These are phyloP conservation scores for Anhinga anhinga DNA, from an alignment of 2,113 vertebrate species.

Conservation along the genomic window DNA sequence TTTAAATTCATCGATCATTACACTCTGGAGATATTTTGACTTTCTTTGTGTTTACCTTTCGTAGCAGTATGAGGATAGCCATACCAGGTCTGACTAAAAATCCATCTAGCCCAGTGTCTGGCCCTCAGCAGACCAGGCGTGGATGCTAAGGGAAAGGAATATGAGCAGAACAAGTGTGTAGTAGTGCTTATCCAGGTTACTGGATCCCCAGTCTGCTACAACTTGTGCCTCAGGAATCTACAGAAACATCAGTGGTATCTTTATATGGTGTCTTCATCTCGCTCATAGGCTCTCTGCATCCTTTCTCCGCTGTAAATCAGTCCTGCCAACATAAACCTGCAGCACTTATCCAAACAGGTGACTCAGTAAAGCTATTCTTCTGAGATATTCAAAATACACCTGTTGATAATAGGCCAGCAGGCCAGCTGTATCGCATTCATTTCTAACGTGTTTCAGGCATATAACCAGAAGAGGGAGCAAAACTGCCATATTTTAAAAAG, in stretches of 20 bases:
- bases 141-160: not conserved
- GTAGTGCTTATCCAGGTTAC: not conserved
- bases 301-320: not conserved
- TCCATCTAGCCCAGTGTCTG: not conserved
- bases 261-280: not conserved
- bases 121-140: not conserved
- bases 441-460: not conserved
- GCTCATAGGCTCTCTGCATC: not conserved
- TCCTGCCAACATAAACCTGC: not conserved
- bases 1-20: not conserved
- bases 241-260: not conserved
- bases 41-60: not conserved
- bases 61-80: not conserved
- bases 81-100: not conserved
- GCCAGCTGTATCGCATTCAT: accelerated
- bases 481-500: constrained; percentile 23
- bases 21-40: not conserved
- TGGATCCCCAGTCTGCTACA: not conserved
- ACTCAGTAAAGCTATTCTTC: not conserved
- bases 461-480: constrained; percentile 83
- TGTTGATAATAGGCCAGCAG: accelerated
- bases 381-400: accelerated
- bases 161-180: not conserved
- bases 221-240: not conserved
- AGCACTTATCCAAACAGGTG: not conserved